Base-by-base conservation (phyloP, 2,113 vertebrate species). In the Sapayoa aenigma region DNA sequence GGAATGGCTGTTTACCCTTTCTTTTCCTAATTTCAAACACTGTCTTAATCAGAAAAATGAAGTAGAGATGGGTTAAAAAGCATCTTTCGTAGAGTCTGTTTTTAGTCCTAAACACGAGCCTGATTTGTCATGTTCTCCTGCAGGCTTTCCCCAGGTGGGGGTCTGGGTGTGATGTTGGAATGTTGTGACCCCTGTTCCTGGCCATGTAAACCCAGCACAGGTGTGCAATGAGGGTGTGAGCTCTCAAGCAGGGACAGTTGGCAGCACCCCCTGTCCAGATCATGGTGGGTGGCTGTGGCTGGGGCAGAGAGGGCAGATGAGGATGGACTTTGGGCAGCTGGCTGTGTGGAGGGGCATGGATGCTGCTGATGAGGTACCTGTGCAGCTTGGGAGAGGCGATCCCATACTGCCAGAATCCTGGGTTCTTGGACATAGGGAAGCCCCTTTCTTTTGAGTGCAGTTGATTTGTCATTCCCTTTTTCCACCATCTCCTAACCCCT, bases 1-100 rank as follows among this genome's bases (percentile, higher is more conserved):
- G 85, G 92, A 96, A 14, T 76, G 89, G 89, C 96, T 95, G 50
- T 97, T 96, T 89, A 89, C 84, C 77, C 80, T 90, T 95, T 89
- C 74, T 60, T 53, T 83, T 84, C 82, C 79, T 90, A 55, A 87
- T 72, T 80, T 93, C 59, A 72, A 90, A 71, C 5, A 15, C n/a
- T 59, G 22, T 58, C 50, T 89, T 79, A 67, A 44, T 67, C 23
- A 77, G 87, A 87, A 92, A 92, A 89, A 74, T 10, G 9, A 79
- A 50, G 14, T 2, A 3, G 28, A 27, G 35, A 25, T 35, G 91
- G 47, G 30, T 65, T 92, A 62, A 74, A 23, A 89, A 69, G 42
- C 58, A 9, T 79, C 52, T 94, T 91, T 52, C 68, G 58, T 27
- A 20, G 79, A 78, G 68, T 30, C 79, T 84, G 60, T 12, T 86